Conservation (phyloP, 1,140 invertebrate species). For the Drosophila azteca region DNA sequence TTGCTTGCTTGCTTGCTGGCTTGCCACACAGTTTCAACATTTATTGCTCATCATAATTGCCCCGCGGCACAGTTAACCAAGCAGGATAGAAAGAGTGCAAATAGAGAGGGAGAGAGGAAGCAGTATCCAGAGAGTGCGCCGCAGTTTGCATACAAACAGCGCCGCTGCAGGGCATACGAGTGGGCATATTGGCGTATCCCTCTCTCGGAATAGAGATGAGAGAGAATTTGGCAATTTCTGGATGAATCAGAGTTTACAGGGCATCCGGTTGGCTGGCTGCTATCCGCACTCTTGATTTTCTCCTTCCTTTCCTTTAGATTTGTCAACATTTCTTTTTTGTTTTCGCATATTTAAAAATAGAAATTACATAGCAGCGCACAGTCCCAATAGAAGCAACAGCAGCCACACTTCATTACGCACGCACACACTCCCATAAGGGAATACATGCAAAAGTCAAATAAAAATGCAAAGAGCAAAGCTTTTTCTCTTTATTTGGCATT, state of each 20-base stretch:
- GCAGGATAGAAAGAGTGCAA: constrained; percentile 10
- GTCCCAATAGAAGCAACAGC: constrained; percentile 2
- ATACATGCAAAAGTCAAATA: constrained; percentile 18
- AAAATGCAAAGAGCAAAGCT: constrained; percentile 41
- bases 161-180: too few species aligned
- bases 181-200: background rate
- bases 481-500: constrained; percentile 69
- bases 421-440: constrained; percentile 24
- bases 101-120: constrained; percentile 6
- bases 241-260: too few species aligned
- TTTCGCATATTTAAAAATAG: constrained; percentile 65
- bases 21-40: constrained; percentile 62
- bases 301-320: constrained; percentile 34
- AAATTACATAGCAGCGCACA: constrained; percentile 63
- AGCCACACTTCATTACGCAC: constrained; percentile 18
- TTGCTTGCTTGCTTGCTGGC: constrained; percentile 1
- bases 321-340: constrained; percentile 33
- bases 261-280: background rate
- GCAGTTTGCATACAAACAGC: constrained; percentile 11
- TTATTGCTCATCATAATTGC: constrained; percentile 62
- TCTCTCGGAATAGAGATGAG: too few species aligned
- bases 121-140: background rate
- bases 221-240: too few species aligned
- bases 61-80: constrained; percentile 60
- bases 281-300: constrained; percentile 17